Base-by-base conservation (phyloP, 2,113 vertebrate species). In the Perccottus glenii region DNA sequence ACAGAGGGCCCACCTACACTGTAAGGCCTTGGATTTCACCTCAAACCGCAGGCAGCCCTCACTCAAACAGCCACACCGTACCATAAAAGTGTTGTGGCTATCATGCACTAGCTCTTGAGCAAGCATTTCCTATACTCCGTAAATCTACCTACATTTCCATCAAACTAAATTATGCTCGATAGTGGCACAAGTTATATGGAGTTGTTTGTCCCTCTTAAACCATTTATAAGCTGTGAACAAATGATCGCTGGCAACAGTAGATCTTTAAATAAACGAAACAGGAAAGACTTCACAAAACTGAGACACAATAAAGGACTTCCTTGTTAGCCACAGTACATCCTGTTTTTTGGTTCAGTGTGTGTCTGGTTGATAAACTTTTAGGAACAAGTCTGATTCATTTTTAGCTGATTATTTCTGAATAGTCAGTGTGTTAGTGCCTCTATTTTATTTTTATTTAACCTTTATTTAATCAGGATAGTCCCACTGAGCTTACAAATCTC, bases 1-100 rank as follows among this genome's bases (percentile, higher is more conserved):
- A 80, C 81, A 82, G 71, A 70, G 67, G 67, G 78, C 80, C 77
- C 76, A 87, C 80, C 84, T 84, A 81, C 70, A 78, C 64, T 55
- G 64, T 4, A 4, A 67, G 62, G 67, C 75, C 56, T 73, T 81
- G 58, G 58, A 66, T 87, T 81, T 80, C 76, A 67, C 49, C 67
- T 75, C 69, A 72, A 83, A 77, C 63, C 63, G n/a, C 62, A 82
- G 47, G 68, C 53, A 60, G 38, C 38, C 32, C 51, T 81, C 57
- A 50, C 48, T 67, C 46, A 83, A 71, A 42, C 45, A 60, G 57
- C 49, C 33, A 64, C 55, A 71, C 52, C 64, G 14, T 58, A 83
- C 60, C 40, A 53, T 57, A 67, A 64, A 80, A 76, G 9, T 47
- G 45, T 61, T 70, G 48, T 14, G 42, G 70, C 61, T 72, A 66